phyloP scores from a whole-genome alignment of 2,113 vertebrate genomes.

The Cyprinodon tularosa region DNA sequence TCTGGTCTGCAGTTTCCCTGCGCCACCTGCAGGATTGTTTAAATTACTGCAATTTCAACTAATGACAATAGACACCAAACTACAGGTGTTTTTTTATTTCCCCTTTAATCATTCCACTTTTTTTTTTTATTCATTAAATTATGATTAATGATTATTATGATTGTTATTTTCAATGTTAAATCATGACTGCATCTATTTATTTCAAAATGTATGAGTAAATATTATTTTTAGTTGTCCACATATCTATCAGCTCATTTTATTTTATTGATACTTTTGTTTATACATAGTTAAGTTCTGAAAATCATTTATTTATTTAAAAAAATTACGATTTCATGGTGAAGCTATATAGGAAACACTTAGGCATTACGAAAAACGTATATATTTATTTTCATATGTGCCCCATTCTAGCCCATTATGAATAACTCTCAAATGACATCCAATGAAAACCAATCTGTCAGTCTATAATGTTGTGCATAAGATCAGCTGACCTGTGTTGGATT shows the following conservation, averaged over 20 bases:
- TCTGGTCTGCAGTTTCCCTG: constrained; percentile 30
- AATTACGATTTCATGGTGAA: no score
- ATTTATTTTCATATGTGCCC: background rate
- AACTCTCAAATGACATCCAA: background rate
- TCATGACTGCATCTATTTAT: background rate
- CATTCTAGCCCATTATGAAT: background rate
- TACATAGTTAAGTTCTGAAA: no score
- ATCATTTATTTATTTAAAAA: no score
- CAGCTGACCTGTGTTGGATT: background rate
- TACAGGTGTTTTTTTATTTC: background rate
- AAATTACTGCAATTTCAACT: constrained; percentile 13
- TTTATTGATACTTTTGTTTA: no score
- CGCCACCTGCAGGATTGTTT: constrained; percentile 64
- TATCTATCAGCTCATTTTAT: background rate
- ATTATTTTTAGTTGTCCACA: background rate
- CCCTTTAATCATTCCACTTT: no score
- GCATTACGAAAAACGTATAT: background rate
- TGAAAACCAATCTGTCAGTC: background rate
- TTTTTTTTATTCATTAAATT: no score
- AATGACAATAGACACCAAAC: background rate
- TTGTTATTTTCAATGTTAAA: background rate
- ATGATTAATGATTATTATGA: no score
- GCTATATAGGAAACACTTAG: background rate
- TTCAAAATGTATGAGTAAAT: background rate
- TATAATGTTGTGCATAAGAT: background rate